Conservation (phyloP, 1,140 invertebrate species). For the Musca vetustissima region DNA sequence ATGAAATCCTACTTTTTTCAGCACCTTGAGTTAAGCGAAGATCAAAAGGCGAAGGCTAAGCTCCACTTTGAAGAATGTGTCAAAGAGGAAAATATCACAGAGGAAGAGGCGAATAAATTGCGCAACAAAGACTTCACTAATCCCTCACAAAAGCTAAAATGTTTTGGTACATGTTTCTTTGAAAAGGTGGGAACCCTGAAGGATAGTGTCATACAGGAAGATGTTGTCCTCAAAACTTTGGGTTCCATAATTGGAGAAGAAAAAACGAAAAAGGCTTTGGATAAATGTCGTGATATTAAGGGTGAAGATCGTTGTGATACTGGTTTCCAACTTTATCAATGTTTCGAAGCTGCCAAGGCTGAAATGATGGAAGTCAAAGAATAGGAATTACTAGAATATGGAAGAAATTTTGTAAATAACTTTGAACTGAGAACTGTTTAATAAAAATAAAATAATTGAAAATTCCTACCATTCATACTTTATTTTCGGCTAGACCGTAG, state of each 20-base stretch:
- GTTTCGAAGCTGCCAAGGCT: neutral
- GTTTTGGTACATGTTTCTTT: conserved; percentile 20
- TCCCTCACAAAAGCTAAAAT: conserved; percentile 19
- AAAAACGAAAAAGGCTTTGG: neutral
- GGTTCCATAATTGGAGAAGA: neutral
- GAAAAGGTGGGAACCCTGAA: conserved; percentile 9
- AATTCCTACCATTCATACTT: no score
- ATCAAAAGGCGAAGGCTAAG: conserved; percentile 5
- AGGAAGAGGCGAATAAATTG: neutral
- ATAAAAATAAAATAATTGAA: no score
- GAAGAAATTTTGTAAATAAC: no score
- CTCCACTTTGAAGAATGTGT: neutral
- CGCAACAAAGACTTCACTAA: neutral
- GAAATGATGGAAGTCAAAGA: neutral
- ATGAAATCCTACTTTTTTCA: neutral
- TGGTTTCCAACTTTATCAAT: conserved; percentile 23
- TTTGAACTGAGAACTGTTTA: no score
- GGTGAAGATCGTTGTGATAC: conserved; percentile 27
- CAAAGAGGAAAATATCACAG: neutral
- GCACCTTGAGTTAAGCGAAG: neutral
- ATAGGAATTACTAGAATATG: no score
- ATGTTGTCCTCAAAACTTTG: neutral
- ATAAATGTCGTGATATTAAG: conserved; percentile 18
- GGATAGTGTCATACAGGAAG: conserved; percentile 10
- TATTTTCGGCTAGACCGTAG: no score